Evolutionary conservation across 1,140 invertebrate species (phyloP).

Genomic region (Drosophila malerkotliana): DNA sequence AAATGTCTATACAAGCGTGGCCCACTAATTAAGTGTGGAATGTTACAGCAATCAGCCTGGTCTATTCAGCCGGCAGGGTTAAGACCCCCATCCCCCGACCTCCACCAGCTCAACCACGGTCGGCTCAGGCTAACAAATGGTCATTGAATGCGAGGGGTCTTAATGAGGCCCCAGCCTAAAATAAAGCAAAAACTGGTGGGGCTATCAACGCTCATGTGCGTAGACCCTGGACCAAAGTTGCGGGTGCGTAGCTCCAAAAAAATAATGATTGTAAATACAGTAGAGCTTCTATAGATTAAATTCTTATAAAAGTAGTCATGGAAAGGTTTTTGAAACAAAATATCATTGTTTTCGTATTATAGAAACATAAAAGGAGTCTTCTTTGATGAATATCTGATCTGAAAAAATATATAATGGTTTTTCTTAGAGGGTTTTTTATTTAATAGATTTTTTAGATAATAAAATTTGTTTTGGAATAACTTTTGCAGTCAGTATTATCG

Average conservation of each 20-base stretch:
- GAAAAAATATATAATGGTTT: no score
- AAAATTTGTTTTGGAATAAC: no score
- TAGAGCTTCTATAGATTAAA: neutral
- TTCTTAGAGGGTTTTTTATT: no score
- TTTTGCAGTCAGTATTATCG: no score
- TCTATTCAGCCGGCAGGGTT: constrained; percentile 40
- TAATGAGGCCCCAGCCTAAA: constrained; percentile 40
- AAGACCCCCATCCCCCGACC: neutral
- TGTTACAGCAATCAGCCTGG: constrained; percentile 67
- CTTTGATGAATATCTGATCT: no score
- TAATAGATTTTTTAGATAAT: no score
- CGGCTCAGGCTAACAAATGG: constrained; percentile 57
- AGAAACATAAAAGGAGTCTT: no score
- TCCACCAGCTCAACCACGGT: neutral
- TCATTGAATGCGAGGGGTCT: constrained; percentile 51
- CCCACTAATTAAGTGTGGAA: constrained; percentile 73
- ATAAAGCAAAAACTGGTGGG: constrained; percentile 25
- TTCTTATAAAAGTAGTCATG: neutral
- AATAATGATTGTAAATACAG: constrained; percentile 7
- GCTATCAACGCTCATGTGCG: constrained; percentile 72
- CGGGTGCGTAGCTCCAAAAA: constrained; percentile 58
- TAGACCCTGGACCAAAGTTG: constrained; percentile 48
- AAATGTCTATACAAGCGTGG: constrained; percentile 31
- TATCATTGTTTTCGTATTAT: no score
- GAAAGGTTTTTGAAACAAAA: no score